phyloP scores from a whole-genome alignment of 2,888 invertebrate species.

The Ptychoptera contaminata region DNA sequence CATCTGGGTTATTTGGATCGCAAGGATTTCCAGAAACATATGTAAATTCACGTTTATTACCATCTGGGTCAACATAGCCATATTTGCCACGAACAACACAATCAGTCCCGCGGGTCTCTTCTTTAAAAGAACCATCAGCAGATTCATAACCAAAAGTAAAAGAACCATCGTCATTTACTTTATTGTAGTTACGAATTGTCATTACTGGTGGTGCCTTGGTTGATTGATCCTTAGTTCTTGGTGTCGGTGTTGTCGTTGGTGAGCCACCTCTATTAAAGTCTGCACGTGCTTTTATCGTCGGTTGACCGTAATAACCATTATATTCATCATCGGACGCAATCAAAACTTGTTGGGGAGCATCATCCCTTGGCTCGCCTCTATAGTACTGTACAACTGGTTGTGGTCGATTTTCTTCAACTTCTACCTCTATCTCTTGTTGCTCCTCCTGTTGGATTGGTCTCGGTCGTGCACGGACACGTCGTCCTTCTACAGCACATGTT shows the following conservation, averaged over 20 bases:
- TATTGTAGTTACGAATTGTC: conserved; percentile 70
- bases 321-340: conserved; percentile 31
- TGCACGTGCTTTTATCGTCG: conserved; percentile 11
- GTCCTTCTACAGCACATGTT: conserved; percentile 11
- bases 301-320: conserved; percentile 33
- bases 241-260: conserved; percentile 20
- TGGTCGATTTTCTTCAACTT: conserved; percentile 30
- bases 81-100: conserved; percentile 78
- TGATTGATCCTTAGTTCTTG: conserved; percentile 39
- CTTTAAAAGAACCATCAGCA: conserved; percentile 73
- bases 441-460: conserved; percentile 8
- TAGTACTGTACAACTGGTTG: conserved; percentile 26
- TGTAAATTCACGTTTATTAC: conserved; percentile 71
- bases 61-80: conserved; percentile 74
- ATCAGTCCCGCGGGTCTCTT: conserved; percentile 71
- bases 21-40: conserved; percentile 78
- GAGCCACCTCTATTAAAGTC: conserved; percentile 14
- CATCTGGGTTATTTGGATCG: conserved; percentile 65
- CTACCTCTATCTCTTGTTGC: conserved; percentile 25
- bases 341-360: conserved; percentile 23
- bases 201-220: conserved; percentile 59
- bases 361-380: conserved; percentile 25
- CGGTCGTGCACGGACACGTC: conserved; percentile 35
- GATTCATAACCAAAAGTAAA: conserved; percentile 54
- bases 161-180: conserved; percentile 45